Base-by-base conservation (phyloP, 2,113 vertebrate genomes). In the Lycocorax pyrrhopterus region DNA sequence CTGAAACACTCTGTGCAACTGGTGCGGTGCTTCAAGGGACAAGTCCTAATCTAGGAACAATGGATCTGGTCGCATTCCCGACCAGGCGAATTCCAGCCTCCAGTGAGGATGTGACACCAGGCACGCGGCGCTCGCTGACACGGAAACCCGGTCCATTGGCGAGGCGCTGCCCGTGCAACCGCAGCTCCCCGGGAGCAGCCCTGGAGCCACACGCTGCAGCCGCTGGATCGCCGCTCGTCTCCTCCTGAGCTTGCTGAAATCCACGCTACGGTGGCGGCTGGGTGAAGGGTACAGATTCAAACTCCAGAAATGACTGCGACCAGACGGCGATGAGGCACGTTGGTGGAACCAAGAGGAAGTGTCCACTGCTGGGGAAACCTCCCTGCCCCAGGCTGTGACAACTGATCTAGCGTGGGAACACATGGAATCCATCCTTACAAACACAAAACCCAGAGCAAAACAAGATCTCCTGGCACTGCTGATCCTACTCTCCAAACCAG, bases 271-370 rank as follows among this genome's bases (percentile, higher is more conserved):
- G 16, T 6, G 39, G 29, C 0, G 0, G 52, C 56, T 13, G 76
- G 18, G 27, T 33, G 52, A 68, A 49, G 76, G 72, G 60, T 1
- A 68, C 52, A 10, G 80, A 58, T 56, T 27, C 56, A 41, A 25
- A 49, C 5, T 66, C 41, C 62, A 89, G 37, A 35, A 44, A 20
- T 4, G 20, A 21, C 73, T 56, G 29, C 16, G 17, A 47, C 29
- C 63, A 62, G 22, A 11, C n/a, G 30, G 46, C 0, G 0, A 35
- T 2, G 20, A n/a, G 37, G 22, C 37, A 25, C 0, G 0, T 0
- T 62, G 91, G 47, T 56, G 27, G 56, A 41, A n/a, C 32, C 68
- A 58, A 21, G 2, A 27, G 67, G 67, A 66, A 46, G 27, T 3
- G 60, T 27, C 60, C 63, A n/a, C 27, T 5, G 1, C 46, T 66